Evolutionary conservation across 2,888 invertebrate genomes (phyloP).

Genomic region (Chironomus tentans): DNA sequence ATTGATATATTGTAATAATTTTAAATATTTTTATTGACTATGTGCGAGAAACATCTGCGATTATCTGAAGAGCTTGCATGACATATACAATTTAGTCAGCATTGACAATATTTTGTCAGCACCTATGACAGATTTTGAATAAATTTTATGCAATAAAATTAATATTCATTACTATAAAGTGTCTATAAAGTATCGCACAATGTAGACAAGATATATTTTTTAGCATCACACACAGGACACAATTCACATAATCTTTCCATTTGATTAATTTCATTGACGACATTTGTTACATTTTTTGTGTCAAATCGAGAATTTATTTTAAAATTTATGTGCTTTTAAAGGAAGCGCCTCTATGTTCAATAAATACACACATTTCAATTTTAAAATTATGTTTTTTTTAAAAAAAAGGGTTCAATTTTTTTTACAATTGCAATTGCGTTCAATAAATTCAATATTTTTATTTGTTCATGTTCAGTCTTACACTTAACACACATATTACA

Average conservation of each 20-base stretch:
- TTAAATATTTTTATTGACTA: no score
- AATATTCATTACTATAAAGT: no score
- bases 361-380: no score
- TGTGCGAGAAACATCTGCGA: neutral
- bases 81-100: neutral
- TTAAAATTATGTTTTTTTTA: neutral
- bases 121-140: no score
- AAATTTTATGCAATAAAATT: no score
- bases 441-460: constrained; percentile 24
- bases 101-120: no score
- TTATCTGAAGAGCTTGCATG: neutral
- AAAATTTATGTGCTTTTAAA: constrained; percentile 18
- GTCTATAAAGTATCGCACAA: neutral
- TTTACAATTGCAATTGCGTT: constrained; percentile 15
- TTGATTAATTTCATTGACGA: constrained; percentile 20
- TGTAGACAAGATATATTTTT: neutral
- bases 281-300: constrained; percentile 17
- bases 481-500: neutral
- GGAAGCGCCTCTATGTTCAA: neutral
- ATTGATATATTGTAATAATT: no score
- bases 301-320: constrained; percentile 23
- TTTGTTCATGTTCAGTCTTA: constrained; percentile 13
- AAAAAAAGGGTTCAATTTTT: constrained; percentile 6
- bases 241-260: constrained; percentile 2
- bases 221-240: neutral